Conservation (phyloP, 1,140 invertebrate species). For the Chrysoperla carnea region DNA sequence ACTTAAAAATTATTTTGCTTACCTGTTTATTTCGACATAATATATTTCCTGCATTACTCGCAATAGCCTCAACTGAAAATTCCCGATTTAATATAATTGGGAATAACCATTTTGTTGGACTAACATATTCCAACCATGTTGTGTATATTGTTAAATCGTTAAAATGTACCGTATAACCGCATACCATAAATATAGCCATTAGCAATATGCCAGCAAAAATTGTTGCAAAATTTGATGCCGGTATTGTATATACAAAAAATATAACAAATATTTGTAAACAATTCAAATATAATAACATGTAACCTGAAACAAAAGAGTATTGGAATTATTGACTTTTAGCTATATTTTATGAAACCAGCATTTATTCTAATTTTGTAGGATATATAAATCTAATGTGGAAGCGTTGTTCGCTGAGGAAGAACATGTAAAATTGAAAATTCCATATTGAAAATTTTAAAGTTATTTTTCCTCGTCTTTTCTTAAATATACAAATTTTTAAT, state of each 20-base stretch:
- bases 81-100: slow-evolving; percentile 46
- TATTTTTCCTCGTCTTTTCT: no score
- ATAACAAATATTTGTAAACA: slow-evolving; percentile 50
- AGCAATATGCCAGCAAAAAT: slow-evolving; percentile 42
- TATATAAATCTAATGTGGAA: no score
- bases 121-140: slow-evolving; percentile 46
- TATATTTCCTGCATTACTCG: slow-evolving; percentile 29
- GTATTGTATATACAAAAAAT: slow-evolving; percentile 43
- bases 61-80: slow-evolving; percentile 39
- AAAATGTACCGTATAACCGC: slow-evolving; percentile 53
- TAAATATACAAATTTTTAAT: no score
- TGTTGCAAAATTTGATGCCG: slow-evolving; percentile 34
- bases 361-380: slow-evolving; percentile 4
- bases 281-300: slow-evolving; percentile 62
- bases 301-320: slow-evolving; percentile 32
- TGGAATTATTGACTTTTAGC: no score
- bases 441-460: no score
- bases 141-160: slow-evolving; percentile 47
- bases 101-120: slow-evolving; percentile 57
- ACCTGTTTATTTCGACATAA: slow-evolving; percentile 51
- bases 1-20: neutral
- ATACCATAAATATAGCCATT: slow-evolving; percentile 39
- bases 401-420: no score
- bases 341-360: slow-evolving; percentile 7
- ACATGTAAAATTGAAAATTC: no score